These are phyloP conservation scores for Pseudomyrmex pallidus DNA, from an alignment of 1,140 invertebrate species.

Conservation along the genomic window DNA sequence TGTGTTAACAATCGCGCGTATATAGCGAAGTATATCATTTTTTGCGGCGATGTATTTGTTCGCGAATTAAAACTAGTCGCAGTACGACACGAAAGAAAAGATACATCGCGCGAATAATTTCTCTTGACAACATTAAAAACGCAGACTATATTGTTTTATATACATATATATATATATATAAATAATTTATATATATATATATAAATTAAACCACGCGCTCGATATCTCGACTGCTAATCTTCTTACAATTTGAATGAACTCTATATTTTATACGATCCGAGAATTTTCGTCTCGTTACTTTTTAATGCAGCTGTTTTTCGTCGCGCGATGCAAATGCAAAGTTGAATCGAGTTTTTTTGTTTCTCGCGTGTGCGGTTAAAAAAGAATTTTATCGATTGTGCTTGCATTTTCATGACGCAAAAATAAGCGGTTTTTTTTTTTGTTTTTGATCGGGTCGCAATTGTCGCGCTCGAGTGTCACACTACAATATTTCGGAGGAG, in stretches of 20 bases:
- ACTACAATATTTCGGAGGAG: no score
- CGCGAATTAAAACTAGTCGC: neutral
- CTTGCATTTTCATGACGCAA: neutral
- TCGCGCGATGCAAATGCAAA: neutral
- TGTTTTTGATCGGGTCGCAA: neutral
- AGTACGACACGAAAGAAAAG: neutral
- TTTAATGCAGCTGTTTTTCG: slow-evolving; percentile 10
- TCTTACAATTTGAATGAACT: slow-evolving; percentile 31
- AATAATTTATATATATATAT: slow-evolving; percentile 5
- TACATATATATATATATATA: neutral
- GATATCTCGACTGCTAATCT: slow-evolving; percentile 22
- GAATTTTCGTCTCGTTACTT: slow-evolving; percentile 14
- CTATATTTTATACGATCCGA: slow-evolving; percentile 3
- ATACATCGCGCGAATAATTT: no score
- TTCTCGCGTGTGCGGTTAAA: no score
- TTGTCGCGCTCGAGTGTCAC: slow-evolving; percentile 45
- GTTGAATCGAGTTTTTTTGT: neutral
- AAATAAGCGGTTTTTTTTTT: neutral
- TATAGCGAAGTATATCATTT: neutral
- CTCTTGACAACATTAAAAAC: slow-evolving; percentile 1
- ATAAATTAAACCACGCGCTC: slow-evolving; percentile 21
- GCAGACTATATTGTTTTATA: slow-evolving; percentile 11
- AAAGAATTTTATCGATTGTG: neutral
- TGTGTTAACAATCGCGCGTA: slow-evolving; percentile 19
- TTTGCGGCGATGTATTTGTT: slow-evolving; percentile 1